Evolutionary conservation across 1,140 invertebrate species (phyloP).

Genomic region (Sycophila sp.): DNA sequence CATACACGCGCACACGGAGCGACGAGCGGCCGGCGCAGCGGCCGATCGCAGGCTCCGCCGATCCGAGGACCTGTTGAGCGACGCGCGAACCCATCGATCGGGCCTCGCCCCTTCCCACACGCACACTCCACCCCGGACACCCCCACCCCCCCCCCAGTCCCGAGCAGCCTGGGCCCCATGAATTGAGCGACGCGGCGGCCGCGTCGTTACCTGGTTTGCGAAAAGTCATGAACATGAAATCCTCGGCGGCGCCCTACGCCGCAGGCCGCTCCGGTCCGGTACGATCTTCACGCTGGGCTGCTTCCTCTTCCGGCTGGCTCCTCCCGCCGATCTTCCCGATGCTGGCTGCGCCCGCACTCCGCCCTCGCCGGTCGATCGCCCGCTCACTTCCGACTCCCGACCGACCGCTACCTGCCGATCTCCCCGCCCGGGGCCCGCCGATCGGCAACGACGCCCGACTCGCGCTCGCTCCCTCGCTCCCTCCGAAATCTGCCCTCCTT

Average conservation of each 20-base stretch:
- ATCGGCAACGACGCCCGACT: neutral
- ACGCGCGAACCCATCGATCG: neutral
- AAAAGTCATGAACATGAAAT: conserved; percentile 63
- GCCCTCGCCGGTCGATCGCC: too few species aligned
- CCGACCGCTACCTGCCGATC: too few species aligned
- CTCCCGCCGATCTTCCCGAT: conserved; percentile 5
- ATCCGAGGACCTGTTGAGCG: too few species aligned
- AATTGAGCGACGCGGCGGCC: conserved; percentile 7
- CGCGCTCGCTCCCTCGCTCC: neutral
- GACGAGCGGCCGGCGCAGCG: neutral
- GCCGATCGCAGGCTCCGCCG: too few species aligned
- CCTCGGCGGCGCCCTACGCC: conserved; percentile 49
- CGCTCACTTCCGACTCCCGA: too few species aligned
- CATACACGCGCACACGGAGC: neutral
- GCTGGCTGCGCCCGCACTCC: too few species aligned
- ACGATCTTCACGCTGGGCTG: too few species aligned
- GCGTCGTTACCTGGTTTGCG: conserved; percentile 61
- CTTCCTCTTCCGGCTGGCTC: conserved; percentile 32
- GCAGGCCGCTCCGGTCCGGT: conserved; percentile 44
- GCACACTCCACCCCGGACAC: neutral
- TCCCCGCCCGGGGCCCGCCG: too few species aligned
- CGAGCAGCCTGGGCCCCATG: neutral
- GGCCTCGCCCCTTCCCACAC: neutral
- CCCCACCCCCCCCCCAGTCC: neutral
- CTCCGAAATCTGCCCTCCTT: neutral